phyloP scores from a whole-genome alignment of 1,140 invertebrate species.

The Venturia canescens region DNA sequence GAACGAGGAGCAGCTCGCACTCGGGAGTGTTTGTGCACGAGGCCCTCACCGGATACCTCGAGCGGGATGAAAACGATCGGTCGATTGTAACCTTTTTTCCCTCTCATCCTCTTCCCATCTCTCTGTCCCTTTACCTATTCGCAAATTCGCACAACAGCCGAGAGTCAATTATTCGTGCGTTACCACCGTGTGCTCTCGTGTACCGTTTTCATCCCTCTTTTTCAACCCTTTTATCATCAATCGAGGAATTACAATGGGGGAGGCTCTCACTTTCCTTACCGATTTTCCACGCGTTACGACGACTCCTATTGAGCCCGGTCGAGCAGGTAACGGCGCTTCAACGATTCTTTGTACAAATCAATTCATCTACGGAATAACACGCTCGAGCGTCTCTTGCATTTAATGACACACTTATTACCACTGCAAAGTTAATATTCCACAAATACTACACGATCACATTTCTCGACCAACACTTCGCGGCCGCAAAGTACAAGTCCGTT shows the following conservation, averaged over 20 bases:
- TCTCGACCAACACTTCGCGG: too few relatives aligned
- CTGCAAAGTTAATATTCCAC: background rate
- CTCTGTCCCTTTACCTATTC: background rate
- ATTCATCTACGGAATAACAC: background rate
- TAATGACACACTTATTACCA: background rate
- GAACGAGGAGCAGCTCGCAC: background rate
- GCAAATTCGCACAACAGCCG: background rate
- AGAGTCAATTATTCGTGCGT: slow-evolving; percentile 31
- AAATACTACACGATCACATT: too few relatives aligned
- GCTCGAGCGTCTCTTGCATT: background rate
- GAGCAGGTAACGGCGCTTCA: background rate
- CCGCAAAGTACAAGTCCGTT: too few relatives aligned
- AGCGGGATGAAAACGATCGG: slow-evolving; percentile 36
- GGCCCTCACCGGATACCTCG: slow-evolving; percentile 1
- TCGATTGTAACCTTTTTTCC: slow-evolving; percentile 30
- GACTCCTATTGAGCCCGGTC: background rate
- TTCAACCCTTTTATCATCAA: slow-evolving; percentile 19
- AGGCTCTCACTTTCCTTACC: background rate
- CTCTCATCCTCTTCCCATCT: background rate
- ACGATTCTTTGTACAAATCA: background rate
- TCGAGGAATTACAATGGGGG: slow-evolving; percentile 21
- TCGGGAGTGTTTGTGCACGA: slow-evolving; percentile 21
- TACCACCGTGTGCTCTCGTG: slow-evolving; percentile 16
- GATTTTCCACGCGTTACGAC: background rate
- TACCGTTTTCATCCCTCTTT: background rate